Conservation (phyloP, 2,113 vertebrate genomes). For the Sinosuthora webbiana region DNA sequence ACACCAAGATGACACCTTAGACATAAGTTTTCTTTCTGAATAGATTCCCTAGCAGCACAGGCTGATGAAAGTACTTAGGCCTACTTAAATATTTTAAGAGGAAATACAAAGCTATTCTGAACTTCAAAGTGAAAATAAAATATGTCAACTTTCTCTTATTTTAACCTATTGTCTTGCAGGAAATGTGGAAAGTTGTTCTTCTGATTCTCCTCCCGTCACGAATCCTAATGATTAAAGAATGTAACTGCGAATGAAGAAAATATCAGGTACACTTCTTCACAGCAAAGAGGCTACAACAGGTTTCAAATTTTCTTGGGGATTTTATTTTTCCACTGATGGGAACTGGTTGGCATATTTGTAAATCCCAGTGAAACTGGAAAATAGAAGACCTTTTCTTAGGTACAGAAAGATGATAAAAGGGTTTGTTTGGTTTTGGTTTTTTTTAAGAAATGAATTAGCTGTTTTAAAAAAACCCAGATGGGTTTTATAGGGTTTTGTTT, state of each 20-base stretch:
- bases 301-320: background rate
- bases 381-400: background rate
- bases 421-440: background rate
- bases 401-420: background rate
- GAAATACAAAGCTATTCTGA: background rate
- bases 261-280: background rate
- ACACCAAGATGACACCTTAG: background rate
- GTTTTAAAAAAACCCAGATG: background rate
- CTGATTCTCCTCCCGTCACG: background rate
- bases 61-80: background rate
- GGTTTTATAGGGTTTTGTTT: background rate
- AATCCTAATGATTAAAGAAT: conserved; percentile 44
- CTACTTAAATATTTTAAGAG: background rate
- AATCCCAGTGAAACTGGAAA: background rate
- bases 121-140: background rate
- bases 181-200: conserved; percentile 4
- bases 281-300: background rate
- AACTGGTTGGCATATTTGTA: background rate
- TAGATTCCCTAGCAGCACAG: background rate
- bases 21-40: background rate
- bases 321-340: background rate
- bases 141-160: background rate
- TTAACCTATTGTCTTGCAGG: conserved; percentile 66
- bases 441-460: background rate
- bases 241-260: background rate